These are phyloP conservation scores for Fabriciana adippe DNA, from an alignment of 2,888 invertebrate genomes.

Conservation along the genomic window DNA sequence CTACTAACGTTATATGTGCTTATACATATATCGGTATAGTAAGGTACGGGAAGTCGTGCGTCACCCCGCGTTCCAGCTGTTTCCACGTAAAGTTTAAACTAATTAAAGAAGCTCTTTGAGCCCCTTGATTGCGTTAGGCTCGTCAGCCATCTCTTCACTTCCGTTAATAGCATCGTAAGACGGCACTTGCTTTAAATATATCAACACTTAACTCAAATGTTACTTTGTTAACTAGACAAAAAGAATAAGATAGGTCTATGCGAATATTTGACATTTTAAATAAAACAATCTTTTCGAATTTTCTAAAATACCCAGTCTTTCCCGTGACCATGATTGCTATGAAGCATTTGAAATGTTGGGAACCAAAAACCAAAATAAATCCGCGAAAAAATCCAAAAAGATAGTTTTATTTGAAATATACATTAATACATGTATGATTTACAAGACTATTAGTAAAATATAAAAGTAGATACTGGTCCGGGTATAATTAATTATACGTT, in stretches of 20 bases:
- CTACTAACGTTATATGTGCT: background rate
- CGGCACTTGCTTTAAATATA: conserved; percentile 6
- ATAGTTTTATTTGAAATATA: too few species aligned
- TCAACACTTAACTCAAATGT: background rate
- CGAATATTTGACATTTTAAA: too few species aligned
- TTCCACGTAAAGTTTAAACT: conserved; percentile 28
- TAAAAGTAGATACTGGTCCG: too few species aligned
- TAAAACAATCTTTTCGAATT: too few species aligned
- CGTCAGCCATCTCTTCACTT: conserved; percentile 41
- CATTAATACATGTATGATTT: too few species aligned
- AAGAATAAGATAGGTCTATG: background rate
- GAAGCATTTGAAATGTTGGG: too few species aligned
- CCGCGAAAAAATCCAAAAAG: too few species aligned
- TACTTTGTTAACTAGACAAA: background rate
- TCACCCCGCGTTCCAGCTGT: conserved; percentile 6
- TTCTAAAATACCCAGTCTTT: too few species aligned
- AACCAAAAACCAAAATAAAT: too few species aligned
- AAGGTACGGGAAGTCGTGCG: background rate
- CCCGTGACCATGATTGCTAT: too few species aligned
- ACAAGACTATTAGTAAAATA: too few species aligned
- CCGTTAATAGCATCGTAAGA: conserved; percentile 7
- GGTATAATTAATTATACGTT: too few species aligned
- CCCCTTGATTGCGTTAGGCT: conserved; percentile 65
- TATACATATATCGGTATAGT: background rate
- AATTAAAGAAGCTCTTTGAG: conserved; percentile 51